Evolutionary conservation across 2,888 invertebrate species (phyloP), one percentile per base, ranked within the genome.

Genomic region (Arrhopalites spinosus): DNA sequence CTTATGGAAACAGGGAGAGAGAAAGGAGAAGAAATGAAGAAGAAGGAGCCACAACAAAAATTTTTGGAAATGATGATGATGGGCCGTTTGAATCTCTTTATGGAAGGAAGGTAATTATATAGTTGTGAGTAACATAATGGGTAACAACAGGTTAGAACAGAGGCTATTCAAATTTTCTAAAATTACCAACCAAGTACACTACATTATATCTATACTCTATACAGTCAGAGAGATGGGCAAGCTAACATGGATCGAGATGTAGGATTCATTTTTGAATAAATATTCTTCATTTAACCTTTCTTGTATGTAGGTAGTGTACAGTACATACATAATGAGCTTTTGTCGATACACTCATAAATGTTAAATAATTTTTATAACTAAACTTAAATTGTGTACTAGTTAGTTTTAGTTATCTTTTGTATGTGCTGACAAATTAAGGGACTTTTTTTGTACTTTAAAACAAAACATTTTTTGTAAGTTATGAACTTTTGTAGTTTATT

Each of bases 1-100:
- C 43, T 70, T 43, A 66, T 43, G 59, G 63, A 73, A 68, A 56
- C 68, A 25, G 68, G 45, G 23, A 43, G 50, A 5, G 25, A 68
- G 68, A 2, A 23, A 45, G 67, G 8, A 3, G n/a, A 25, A 50
- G 15, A 11, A 11, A 11, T 15, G 17, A 66, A n/a, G 5, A 63
- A 25, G 56, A 11, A 45, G 7, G 15, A 45, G 7, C 45, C 8
- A 11, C 8, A 11, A 45, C 7, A 11, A 45, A 45, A 45, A 45
- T 45, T 11, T 45, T 15, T 17, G 17, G 50, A n/a, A 2, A n/a
- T 8, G 3, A n/a, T 15, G 50, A 50, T 50, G n/a, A n/a, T 50
- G 50, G 50, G 50, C 15, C 15, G 15, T 50, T 15, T n/a, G 50
- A 17, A 45, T 11, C 7, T 15, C 17, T n/a, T 50, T n/a, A 50